These are phyloP conservation scores for Pogonocichla stellata DNA, from an alignment of 2,113 vertebrate species.

Conservation along the genomic window DNA sequence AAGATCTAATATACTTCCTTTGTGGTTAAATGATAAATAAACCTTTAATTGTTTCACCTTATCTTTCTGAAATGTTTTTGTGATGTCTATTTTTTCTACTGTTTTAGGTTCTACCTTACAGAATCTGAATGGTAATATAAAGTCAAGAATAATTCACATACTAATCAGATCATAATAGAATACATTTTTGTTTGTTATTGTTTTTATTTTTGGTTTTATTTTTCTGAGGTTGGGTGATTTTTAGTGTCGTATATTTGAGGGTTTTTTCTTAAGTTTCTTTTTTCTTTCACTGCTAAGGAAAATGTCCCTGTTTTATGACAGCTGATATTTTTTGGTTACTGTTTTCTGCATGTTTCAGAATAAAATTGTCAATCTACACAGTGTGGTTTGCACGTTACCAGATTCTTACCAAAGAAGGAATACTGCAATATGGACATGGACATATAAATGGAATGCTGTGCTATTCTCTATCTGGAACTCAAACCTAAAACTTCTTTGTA, in stretches of 20 bases:
- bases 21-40: not conserved
- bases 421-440: not conserved
- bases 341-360: not conserved
- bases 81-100: not conserved
- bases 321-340: not conserved
- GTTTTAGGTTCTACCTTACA: not conserved
- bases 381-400: not conserved
- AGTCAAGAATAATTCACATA: not conserved
- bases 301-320: not conserved
- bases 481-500: not conserved
- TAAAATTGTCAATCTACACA: not conserved
- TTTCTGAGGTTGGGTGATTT: not conserved
- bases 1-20: not conserved
- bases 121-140: not conserved
- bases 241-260: accelerated
- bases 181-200: not conserved
- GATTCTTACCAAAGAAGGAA: not conserved
- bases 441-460: not conserved
- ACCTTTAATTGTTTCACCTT: not conserved
- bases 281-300: not conserved
- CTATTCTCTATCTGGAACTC: not conserved
- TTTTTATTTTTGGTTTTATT: accelerated
- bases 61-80: not conserved
- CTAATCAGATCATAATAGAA: not conserved
- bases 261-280: not conserved